phyloP scores from a whole-genome alignment of 2,113 vertebrate genomes.

The Aspidoscelis tigris region DNA sequence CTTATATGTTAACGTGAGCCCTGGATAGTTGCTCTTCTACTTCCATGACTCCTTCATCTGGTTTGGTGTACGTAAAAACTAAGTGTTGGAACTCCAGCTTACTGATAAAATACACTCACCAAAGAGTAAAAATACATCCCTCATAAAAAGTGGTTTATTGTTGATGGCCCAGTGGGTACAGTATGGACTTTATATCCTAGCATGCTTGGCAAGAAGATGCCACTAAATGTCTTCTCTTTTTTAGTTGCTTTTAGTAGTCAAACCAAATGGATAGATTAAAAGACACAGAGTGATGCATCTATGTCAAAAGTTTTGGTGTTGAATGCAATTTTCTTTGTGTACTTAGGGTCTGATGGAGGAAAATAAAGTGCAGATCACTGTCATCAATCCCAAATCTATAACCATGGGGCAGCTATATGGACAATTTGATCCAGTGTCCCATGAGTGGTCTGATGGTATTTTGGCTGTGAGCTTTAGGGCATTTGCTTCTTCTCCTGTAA shows the following conservation, averaged over 20 bases:
- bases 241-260: not conserved
- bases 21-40: not conserved
- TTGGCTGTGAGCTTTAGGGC: conserved; percentile 88
- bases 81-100: not conserved
- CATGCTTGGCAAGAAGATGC: not conserved
- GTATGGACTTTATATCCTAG: not conserved
- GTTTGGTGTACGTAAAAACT: not conserved
- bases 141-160: no score
- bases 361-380: conserved; percentile 89
- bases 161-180: no score
- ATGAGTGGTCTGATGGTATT: conserved; percentile 92
- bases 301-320: not conserved
- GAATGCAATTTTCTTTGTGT: conserved; percentile 16
- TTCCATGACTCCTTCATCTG: not conserved
- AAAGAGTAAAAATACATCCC: no score
- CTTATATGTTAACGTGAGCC: no score
- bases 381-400: conserved; percentile 91
- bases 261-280: not conserved
- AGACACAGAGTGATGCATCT: no score
- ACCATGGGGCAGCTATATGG: conserved; percentile 93
- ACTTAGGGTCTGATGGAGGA: conserved; percentile 88
- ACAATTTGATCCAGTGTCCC: conserved; percentile 88
- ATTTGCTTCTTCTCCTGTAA: conserved; percentile 86
- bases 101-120: not conserved
- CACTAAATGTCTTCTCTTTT: not conserved